Evolutionary conservation across 2,888 invertebrate genomes (phyloP).

Genomic region (Arenicola marina): DNA sequence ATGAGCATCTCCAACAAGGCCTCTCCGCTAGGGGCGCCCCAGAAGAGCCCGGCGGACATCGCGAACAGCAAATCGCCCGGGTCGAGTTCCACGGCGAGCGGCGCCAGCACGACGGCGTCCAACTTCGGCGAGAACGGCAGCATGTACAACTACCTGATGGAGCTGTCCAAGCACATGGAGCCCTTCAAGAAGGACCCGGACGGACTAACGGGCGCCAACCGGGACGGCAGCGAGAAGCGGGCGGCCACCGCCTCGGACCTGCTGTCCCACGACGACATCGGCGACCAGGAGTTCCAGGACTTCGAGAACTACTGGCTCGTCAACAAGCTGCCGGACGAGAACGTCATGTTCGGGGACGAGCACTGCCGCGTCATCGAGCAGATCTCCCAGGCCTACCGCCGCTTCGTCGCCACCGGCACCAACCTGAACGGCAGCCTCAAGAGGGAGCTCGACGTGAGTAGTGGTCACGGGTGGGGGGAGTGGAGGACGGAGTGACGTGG

Average conservation of each 20-base stretch:
- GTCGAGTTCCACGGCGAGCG: neutral
- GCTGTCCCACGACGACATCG: neutral
- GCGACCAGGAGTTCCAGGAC: neutral
- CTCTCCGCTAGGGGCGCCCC: neutral
- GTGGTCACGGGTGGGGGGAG: no score
- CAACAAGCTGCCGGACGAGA: neutral
- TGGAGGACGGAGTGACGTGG: no score
- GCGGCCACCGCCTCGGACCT: neutral
- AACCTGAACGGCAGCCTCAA: neutral
- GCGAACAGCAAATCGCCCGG: neutral
- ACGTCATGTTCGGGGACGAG: conserved; percentile 3
- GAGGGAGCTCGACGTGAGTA: neutral
- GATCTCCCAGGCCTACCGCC: neutral
- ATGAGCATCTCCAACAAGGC: no score
- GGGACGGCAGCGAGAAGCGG: neutral
- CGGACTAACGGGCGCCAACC: no score
- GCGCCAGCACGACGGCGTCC: neutral
- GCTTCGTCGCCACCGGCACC: conserved; percentile 1
- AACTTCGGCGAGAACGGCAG: neutral
- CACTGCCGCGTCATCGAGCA: neutral
- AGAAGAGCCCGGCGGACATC: neutral
- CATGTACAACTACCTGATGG: conserved; percentile 1
- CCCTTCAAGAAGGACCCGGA: neutral
- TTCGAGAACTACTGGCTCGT: conserved; percentile 2
- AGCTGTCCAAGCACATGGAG: neutral